Base-by-base conservation (phyloP, 2,888 invertebrate species). In the Escarpia spicata region DNA sequence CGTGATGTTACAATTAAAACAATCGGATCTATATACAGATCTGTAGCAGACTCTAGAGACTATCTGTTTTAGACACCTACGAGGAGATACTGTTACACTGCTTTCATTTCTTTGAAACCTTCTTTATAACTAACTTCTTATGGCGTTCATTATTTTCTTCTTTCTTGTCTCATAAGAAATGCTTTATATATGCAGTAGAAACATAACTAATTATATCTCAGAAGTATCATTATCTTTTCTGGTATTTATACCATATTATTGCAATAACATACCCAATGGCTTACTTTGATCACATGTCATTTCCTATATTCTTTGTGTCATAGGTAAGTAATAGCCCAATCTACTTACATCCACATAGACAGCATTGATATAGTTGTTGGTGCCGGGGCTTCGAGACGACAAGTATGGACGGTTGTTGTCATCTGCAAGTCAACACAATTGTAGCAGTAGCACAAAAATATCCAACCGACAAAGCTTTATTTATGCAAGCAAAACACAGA, bases 361-460 rank as follows among this genome's bases (percentile, higher is more conserved):
- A 91, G 95, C 95, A 92, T 95, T 95, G 92, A 95, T 95, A 93
- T 95, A 95, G 93, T 95, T 95, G 31, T 92, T 93, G 75, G 93
- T 92, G 19, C 93, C 94, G 19, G 93, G 93, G n/a, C 93, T 92
- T 60, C 93, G 94, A 8, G 94, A 93, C 91, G 93, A 43, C 43
- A 94, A 92, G 91, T 93, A 94, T 10, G 94, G 93, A 8, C 94
- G 60, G 12, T 92, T 37, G 58, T 93, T 93, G 90, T 92, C 92
- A n/a, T 92, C 92, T 92, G 91, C 37, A 91, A 44, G 31, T 26
- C 43, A 91, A 92, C 92, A 43, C 45, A 52, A 44, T 19, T 89
- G 6, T 10, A 37, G 19, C 43, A 43, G 19, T 43, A 26, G 8
- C 43, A 12, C 26, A 43, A 6, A 44, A 26, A 43, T 26, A 10